Base-by-base conservation (phyloP, 2,888 invertebrate species). In the Oasisia sp. region DNA sequence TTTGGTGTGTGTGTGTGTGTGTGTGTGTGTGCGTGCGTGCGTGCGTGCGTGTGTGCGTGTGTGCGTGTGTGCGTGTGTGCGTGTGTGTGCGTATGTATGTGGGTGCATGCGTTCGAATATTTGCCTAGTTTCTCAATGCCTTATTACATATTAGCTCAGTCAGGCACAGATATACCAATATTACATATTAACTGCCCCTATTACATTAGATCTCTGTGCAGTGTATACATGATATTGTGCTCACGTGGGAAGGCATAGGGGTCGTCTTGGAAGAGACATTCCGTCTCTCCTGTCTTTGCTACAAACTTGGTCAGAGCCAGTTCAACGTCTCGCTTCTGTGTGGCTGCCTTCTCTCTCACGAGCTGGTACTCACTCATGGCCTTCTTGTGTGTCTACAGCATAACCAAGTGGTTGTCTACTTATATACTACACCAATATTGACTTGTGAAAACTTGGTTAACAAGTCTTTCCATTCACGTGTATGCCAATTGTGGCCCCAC, bases 321-420 rank as follows among this genome's bases (percentile, higher is more conserved):
- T 96, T 99, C 99, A 91, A 99, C 98, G 95, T 99, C 99, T 92
- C 98, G 97, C 96, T 99, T 99, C 95, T 99, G 99, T 91, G 97
- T 97, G 0, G 99, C 99, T 89, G 98, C 98, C 95, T 99, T 99
- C 96, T 99, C 99, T 94, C 99, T 97, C 92, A 99, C 98, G 0
- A 98, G 98, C 97, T 99, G 99, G 96, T 99, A 99, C 96, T 99
- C 99, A 5, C 99, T 98, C 4, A 98, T 98, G 74, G 99, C 99
- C 97, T 99, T 99, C 96, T 98, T 99, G 95, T 99, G 98, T 0
- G 99, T 99, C 98, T 98, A 93, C 93, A n/a, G 56, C 44, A 92
- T 96, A 95, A 94, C 93, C 5, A 90, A 56, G 38, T 38, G 38
- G 38, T 4, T 38, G 38, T 38, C 38, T 38, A 38, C 38, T 38